Evolutionary conservation across 2,888 invertebrate genomes (phyloP).

Genomic region (Agonopterix subpropinquella): DNA sequence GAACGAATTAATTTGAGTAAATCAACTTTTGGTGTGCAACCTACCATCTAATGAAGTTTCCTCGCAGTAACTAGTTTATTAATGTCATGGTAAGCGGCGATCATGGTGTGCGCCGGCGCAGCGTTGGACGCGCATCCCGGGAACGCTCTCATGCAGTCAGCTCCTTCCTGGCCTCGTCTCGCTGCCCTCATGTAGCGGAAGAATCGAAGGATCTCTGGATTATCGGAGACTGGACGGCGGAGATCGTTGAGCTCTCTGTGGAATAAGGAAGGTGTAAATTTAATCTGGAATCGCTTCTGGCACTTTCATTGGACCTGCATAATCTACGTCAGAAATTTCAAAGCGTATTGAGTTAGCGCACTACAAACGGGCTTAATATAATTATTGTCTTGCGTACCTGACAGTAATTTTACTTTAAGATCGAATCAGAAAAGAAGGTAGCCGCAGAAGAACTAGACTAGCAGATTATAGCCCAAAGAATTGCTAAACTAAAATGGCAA

Average conservation of each 20-base stretch:
- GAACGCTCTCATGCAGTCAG: slow-evolving; percentile 82
- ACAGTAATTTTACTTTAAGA: too few relatives aligned
- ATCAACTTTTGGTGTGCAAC: too few relatives aligned
- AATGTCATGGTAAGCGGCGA: slow-evolving; percentile 90
- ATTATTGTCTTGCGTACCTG: too few relatives aligned
- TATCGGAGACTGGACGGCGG: slow-evolving; percentile 88
- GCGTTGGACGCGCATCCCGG: slow-evolving; percentile 78
- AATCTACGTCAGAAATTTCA: too few relatives aligned
- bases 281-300: not conserved
- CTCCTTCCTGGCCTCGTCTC: slow-evolving; percentile 87
- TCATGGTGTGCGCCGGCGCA: slow-evolving; percentile 85
- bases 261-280: not conserved
- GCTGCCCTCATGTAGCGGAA: slow-evolving; percentile 95
- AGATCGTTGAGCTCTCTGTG: slow-evolving; percentile 90
- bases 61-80: slow-evolving; percentile 91
- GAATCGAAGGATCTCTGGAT: slow-evolving; percentile 90
- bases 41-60: slow-evolving; percentile 55
- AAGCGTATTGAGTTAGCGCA: too few relatives aligned
- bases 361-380: too few relatives aligned
- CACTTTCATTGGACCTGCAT: too few relatives aligned
- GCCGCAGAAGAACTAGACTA: too few relatives aligned
- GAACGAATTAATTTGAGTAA: too few relatives aligned
- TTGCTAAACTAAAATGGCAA: too few relatives aligned
- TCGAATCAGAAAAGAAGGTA: too few relatives aligned
- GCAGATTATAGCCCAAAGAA: too few relatives aligned